A percentile compares a stretch with the other conserved stretches of the same genome.
Evolutionary conservation across 2,113 vertebrate species (phyloP).

Genomic region (Centropus unirufus): DNA sequence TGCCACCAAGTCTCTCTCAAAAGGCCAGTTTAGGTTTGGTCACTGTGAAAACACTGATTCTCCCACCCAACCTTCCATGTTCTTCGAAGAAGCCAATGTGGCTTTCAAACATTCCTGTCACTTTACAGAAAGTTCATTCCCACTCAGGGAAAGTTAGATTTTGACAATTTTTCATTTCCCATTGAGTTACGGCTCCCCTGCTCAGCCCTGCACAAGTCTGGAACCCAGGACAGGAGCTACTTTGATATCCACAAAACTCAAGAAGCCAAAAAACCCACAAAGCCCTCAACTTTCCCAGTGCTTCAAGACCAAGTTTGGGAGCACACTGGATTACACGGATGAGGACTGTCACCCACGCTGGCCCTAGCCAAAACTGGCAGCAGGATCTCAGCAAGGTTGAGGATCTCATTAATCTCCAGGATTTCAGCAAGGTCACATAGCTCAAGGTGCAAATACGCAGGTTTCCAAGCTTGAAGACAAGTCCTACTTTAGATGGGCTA

Average conservation of each 20-base stretch:
- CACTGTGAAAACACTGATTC: rapidly evolving
- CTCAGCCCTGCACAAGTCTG: not conserved
- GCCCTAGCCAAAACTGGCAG: rapidly evolving
- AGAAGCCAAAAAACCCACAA: not conserved
- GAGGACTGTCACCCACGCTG: not conserved
- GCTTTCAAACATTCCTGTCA: not conserved
- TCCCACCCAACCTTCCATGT: not conserved
- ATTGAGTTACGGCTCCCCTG: not conserved
- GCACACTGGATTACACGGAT: rapidly evolving
- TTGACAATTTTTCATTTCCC: not conserved
- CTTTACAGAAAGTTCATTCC: not conserved
- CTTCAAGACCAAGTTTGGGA: not conserved
- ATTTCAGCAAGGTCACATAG: too few species aligned
- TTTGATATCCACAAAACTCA: not conserved
- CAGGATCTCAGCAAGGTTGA: not conserved
- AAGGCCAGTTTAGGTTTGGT: not conserved
- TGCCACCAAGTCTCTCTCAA: not conserved
- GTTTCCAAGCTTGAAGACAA: rapidly evolving
- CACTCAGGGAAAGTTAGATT: not conserved
- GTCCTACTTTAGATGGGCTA: constrained; percentile 64
- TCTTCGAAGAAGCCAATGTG: not conserved
- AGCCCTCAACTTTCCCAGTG: not conserved
- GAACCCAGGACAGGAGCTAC: rapidly evolving
- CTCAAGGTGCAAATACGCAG: rapidly evolving
- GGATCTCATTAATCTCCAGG: not conserved